These are phyloP conservation scores for Leptopilina boulardi DNA, from an alignment of 1,140 invertebrate species.

Conservation along the genomic window DNA sequence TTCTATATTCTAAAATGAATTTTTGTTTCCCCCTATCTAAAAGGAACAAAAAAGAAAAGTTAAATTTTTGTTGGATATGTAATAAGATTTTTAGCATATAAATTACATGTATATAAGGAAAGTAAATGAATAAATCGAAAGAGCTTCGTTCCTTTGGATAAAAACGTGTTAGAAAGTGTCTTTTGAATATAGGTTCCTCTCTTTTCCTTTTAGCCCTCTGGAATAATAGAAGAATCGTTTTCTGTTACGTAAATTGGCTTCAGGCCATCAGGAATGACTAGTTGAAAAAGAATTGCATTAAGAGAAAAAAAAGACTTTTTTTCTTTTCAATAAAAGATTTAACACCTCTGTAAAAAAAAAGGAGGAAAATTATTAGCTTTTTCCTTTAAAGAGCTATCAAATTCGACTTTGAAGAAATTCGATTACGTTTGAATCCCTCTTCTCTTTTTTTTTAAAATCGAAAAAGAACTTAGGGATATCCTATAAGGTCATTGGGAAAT, in stretches of 20 bases:
- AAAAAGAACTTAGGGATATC: neutral
- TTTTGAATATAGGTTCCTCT: neutral
- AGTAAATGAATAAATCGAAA: conserved; percentile 9
- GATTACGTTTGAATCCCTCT: neutral
- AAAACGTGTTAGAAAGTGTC: neutral
- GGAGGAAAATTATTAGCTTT: conserved; percentile 20
- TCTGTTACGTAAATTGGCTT: neutral
- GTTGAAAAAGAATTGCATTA: neutral
- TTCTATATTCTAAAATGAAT: neutral
- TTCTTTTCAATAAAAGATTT: conserved; percentile 15
- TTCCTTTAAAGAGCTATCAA: conserved; percentile 1
- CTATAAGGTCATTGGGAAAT: neutral
- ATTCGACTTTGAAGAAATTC: neutral
- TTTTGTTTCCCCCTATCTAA: neutral
- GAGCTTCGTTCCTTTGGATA: neutral
- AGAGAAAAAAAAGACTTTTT: neutral
- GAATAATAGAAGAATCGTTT: conserved; percentile 27
- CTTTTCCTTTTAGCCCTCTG: neutral
- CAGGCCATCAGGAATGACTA: neutral
- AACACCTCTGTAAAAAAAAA: conserved; percentile 1
- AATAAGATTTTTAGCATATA: neutral
- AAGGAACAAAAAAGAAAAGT: neutral
- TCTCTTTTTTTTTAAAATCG: neutral
- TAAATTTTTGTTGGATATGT: neutral
- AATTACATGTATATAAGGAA: conserved; percentile 9